These are phyloP conservation scores for Tethea ocularis DNA, from an alignment of 2,888 invertebrate genomes.

Conservation along the genomic window DNA sequence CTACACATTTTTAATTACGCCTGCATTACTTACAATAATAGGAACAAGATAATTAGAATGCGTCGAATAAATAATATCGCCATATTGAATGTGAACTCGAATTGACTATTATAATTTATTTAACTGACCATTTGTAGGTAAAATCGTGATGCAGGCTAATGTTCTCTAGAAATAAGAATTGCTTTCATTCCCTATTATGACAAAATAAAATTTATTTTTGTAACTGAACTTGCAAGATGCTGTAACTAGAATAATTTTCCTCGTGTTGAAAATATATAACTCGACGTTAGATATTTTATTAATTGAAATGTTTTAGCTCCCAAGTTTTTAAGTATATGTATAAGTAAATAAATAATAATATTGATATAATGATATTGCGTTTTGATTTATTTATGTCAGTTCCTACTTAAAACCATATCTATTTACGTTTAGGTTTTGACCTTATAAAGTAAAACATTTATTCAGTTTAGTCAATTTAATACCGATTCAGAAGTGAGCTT, in stretches of 20 bases:
- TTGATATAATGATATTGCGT: slow-evolving; percentile 50
- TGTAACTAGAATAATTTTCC: slow-evolving; percentile 41
- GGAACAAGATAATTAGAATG: not conserved
- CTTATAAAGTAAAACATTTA: no score
- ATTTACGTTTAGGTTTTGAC: no score
- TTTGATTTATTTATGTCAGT: slow-evolving; percentile 20
- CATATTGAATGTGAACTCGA: not conserved
- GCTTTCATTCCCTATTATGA: slow-evolving; percentile 46
- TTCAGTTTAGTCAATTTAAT: no score
- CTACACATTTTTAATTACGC: not conserved
- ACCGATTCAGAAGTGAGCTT: no score
- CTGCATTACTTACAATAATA: not conserved
- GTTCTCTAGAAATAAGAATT: slow-evolving; percentile 27
- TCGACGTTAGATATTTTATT: slow-evolving; percentile 67
- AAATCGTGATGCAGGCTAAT: slow-evolving; percentile 13
- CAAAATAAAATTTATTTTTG: slow-evolving; percentile 72
- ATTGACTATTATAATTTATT: not conserved
- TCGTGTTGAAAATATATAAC: slow-evolving; percentile 53
- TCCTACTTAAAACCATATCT: not conserved
- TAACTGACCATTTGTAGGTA: not conserved
- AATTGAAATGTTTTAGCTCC: slow-evolving; percentile 76
- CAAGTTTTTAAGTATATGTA: slow-evolving; percentile 72
- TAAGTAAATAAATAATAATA: slow-evolving; percentile 69
- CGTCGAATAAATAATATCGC: not conserved
- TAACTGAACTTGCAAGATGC: slow-evolving; percentile 60